These are phyloP conservation scores for Fulica atra DNA, from an alignment of 2,113 vertebrate genomes.

Conservation along the genomic window DNA sequence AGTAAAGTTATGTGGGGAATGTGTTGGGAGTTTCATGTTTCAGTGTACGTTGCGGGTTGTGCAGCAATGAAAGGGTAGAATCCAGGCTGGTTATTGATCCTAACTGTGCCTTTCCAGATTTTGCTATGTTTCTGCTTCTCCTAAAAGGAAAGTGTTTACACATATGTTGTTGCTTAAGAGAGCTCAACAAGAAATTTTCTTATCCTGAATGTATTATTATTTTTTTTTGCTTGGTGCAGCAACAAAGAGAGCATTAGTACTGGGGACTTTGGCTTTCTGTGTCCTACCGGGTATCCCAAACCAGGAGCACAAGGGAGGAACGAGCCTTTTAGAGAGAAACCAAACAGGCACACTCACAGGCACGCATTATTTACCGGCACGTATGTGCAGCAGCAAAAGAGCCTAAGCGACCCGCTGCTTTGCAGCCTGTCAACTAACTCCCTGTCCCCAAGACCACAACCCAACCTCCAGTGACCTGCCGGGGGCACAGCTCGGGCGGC, in stretches of 20 bases:
- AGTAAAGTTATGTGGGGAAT: constrained; percentile 60
- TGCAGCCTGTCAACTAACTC: rapidly evolving
- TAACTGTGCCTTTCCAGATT: not conserved
- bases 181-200: not conserved
- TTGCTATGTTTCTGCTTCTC: not conserved
- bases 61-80: not conserved
- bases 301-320: not conserved
- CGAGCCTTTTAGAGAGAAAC: not conserved
- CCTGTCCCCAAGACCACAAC: rapidly evolving
- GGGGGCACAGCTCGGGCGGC: not conserved
- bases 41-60: not conserved
- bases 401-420: not conserved
- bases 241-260: not conserved
- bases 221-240: not conserved
- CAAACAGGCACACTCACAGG: rapidly evolving
- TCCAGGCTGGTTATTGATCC: not conserved
- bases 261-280: not conserved
- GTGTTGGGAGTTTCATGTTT: constrained; percentile 54
- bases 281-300: not conserved
- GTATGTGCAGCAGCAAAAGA: rapidly evolving
- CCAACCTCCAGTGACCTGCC: not conserved
- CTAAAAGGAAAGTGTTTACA: not conserved
- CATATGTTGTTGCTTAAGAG: not conserved
- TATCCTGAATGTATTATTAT: not conserved
- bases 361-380: not conserved